A percentile compares a stretch with the other conserved stretches of the same genome.
Conservation (phyloP, 1,140 invertebrate species). For the Pissodes strobi region DNA sequence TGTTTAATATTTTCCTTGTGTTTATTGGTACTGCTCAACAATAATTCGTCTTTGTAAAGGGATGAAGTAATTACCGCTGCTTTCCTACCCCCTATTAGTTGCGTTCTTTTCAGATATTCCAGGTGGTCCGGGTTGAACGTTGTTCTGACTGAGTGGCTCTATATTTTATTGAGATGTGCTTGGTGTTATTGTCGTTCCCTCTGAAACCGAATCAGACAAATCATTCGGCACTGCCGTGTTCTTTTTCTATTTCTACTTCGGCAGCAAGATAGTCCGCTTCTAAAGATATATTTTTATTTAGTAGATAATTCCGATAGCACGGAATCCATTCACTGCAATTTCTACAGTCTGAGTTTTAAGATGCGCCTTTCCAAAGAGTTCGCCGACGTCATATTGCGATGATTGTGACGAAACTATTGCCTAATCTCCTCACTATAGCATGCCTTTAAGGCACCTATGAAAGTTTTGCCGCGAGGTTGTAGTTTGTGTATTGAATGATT, state of each 20-base stretch:
- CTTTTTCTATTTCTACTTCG: constrained; percentile 19
- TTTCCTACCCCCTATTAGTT: constrained; percentile 10
- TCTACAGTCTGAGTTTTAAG: no score
- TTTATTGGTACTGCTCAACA: constrained; percentile 6
- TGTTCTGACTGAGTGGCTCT: background rate
- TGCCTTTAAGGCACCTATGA: constrained; percentile 51
- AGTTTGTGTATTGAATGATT: no score
- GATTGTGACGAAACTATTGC: constrained; percentile 27
- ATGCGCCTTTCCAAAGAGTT: no score
- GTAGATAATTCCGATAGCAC: constrained; percentile 1
- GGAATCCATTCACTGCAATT: no score
- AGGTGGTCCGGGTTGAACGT: no score
- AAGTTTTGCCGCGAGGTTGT: no score
- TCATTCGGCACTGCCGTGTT: constrained; percentile 1
- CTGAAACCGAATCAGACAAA: constrained; percentile 2
- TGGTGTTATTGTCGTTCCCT: background rate
- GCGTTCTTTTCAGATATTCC: constrained; percentile 7
- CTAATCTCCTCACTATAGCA: no score
- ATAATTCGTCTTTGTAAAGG: constrained; percentile 19
- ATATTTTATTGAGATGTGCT: constrained; percentile 1
- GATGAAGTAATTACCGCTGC: constrained; percentile 12
- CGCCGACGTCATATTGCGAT: constrained; percentile 28
- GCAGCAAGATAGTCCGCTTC: no score
- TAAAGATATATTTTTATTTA: constrained; percentile 12
- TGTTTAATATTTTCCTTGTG: no score